Conservation (phyloP, 2,888 invertebrate species). For the Aporophyla lueneburgensis region DNA sequence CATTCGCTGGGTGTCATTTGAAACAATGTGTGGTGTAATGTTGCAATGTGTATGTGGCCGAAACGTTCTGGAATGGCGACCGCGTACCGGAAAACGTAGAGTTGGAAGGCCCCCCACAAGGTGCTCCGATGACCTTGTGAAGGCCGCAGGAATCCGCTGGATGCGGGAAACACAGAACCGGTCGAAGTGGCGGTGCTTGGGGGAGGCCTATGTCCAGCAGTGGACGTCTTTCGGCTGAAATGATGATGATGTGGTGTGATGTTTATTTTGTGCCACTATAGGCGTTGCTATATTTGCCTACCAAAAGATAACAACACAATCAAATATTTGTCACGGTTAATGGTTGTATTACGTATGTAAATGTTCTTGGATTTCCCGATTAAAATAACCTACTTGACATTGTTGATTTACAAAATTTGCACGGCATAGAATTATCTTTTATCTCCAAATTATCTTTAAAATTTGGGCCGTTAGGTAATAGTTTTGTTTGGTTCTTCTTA, state of each 20-base stretch:
- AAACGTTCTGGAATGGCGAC: too few relatives aligned
- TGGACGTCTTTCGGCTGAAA: too few relatives aligned
- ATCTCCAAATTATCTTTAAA: not conserved
- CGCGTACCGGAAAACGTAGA: too few relatives aligned
- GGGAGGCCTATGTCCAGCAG: too few relatives aligned
- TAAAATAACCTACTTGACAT: not conserved
- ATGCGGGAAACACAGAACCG: too few relatives aligned
- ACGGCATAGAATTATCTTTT: not conserved
- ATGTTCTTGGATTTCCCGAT: not conserved
- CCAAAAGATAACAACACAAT: not conserved
- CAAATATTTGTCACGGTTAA: constrained; percentile 5
- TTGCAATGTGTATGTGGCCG: too few relatives aligned
- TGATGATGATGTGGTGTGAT: not conserved
- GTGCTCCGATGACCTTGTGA: too few relatives aligned
- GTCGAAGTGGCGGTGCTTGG: too few relatives aligned
- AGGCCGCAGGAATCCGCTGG: too few relatives aligned
- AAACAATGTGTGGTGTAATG: not conserved
- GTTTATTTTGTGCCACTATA: not conserved
- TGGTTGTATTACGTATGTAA: not conserved
- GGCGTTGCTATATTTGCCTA: not conserved
- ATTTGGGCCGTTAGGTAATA: not conserved
- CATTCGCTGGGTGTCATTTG: not conserved
- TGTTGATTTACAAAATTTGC: not conserved
- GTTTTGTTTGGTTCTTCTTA: too few relatives aligned
- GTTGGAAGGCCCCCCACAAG: too few relatives aligned